Evolutionary conservation across 37 sponge, comb jelly and placozoan species (phyloP).

Genomic region (Aplysina aerophoba): DNA sequence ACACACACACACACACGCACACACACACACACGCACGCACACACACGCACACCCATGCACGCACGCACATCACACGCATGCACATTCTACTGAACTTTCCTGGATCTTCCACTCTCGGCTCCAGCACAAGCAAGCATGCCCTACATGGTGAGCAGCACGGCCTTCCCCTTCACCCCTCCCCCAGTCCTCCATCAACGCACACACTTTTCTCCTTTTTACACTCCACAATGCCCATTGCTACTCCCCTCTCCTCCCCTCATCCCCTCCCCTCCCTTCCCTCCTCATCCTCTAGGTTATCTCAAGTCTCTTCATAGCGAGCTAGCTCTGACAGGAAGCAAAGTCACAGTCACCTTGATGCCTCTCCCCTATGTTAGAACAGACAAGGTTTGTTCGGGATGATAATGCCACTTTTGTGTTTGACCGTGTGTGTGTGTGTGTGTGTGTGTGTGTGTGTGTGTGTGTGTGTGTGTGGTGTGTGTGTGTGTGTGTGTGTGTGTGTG

Average conservation of each 20-base stretch:
- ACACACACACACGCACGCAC: neutral
- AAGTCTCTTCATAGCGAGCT: constrained; percentile 54
- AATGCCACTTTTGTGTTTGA: neutral
- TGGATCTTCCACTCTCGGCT: too few relatives aligned
- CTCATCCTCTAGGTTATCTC: constrained; percentile 42
- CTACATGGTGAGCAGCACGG: constrained; percentile 56
- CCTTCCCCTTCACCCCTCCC: neutral
- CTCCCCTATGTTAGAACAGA: constrained; percentile 57
- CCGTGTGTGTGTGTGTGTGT: neutral
- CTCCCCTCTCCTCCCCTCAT: too few relatives aligned
- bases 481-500: neutral
- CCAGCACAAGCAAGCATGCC: constrained; percentile 68
- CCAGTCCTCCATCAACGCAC: too few relatives aligned
- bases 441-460: neutral
- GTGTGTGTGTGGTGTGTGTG: neutral
- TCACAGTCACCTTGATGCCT: constrained; percentile 54
- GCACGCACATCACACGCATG: too few relatives aligned
- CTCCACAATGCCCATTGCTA: too few relatives aligned
- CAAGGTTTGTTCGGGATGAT: constrained; percentile 7
- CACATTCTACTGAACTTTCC: too few relatives aligned
- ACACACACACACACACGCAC: neutral
- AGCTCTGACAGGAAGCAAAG: constrained; percentile 41
- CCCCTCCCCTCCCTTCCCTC: neutral
- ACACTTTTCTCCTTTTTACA: neutral
- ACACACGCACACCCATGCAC: too few relatives aligned